Percentiles rank a stretch among this genome's conserved stretches.
Conservation (phyloP, 2,797 vertebrate species). For the Semotilus atromaculatus region DNA sequence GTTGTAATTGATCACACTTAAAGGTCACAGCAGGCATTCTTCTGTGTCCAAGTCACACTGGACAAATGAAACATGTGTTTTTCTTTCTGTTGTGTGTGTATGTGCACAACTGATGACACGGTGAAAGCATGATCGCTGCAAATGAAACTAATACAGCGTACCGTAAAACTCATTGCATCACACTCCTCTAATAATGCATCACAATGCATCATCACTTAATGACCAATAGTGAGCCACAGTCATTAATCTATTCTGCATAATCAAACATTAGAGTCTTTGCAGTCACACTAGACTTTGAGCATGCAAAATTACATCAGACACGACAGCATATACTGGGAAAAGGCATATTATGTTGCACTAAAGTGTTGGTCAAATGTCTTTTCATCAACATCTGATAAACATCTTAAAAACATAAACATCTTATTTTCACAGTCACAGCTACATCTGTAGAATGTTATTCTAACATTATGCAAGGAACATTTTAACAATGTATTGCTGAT, state of each 20-base stretch:
- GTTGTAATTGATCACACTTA: constrained; percentile 41
- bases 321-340: not conserved
- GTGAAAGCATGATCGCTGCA: not conserved
- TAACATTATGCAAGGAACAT: not conserved
- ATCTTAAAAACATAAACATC: not conserved
- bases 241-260: constrained; percentile 8
- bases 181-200: constrained; percentile 34
- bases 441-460: not conserved
- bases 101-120: constrained; percentile 6
- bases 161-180: constrained; percentile 22
- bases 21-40: constrained; percentile 36
- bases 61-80: constrained; percentile 11
- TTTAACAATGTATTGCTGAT: not conserved
- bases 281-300: not conserved
- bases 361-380: not conserved
- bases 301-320: constrained; percentile 4
- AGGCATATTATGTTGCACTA: not conserved
- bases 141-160: constrained; percentile 1
- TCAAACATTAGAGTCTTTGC: constrained; percentile 1
- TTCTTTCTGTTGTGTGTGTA: not conserved
- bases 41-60: constrained; percentile 25
- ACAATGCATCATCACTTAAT: constrained; percentile 35
- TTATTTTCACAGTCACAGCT: not conserved
- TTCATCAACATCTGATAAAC: not conserved
- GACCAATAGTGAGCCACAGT: constrained; percentile 34